Evolutionary conservation across 2,797 vertebrate genomes (phyloP), one percentile per base, ranked within the genome.

Genomic region (Danio kyathit): DNA sequence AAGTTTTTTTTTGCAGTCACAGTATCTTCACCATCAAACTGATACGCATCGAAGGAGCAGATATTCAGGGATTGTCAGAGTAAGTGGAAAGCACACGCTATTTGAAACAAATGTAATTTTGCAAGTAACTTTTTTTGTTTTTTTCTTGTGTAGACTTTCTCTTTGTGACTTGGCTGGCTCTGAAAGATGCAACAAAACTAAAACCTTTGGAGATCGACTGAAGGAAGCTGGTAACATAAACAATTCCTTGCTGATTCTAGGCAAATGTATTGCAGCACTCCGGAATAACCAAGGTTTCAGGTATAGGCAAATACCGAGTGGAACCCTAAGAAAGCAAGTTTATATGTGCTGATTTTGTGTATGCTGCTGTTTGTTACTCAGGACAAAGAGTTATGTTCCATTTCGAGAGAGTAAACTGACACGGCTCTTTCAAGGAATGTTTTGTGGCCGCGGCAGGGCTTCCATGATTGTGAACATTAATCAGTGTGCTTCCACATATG

Each of bases 201-300:
- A 96, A 54, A 95, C 95, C 0, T 94, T 96, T 67, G 96, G 96
- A 21, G 95, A 97, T 19, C 89, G 96, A 73, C 91, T 98, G 16
- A 97, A 96, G 87, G 97, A 98, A 89, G 96, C 97, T 0, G 96
- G 95, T 11, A 98, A 96, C 88, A 98, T 98, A 17, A 98, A 98
- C 88, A 97, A 94, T 84, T 98, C 97, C 5, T 93, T 98, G 82
- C 95, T 97, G 76, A 98, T 96, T 76, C 92, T 98, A 86, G 97
- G 96, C 60, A 98, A 97, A 84, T 97, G 96, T 83, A 96, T 98
- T 86, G 93, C 91, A 17, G 96, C 94, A 0, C 78, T 97, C 5
- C 94, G 96, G 40, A 95, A 94, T 90, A 95, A 91, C 85, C 95
- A 96, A 87, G 91, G 91, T 3, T 94, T 95, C 11, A 88, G 94